These are phyloP conservation scores for Araneus ventricosus DNA, from an alignment of 1,140 invertebrate species.

Conservation along the genomic window DNA sequence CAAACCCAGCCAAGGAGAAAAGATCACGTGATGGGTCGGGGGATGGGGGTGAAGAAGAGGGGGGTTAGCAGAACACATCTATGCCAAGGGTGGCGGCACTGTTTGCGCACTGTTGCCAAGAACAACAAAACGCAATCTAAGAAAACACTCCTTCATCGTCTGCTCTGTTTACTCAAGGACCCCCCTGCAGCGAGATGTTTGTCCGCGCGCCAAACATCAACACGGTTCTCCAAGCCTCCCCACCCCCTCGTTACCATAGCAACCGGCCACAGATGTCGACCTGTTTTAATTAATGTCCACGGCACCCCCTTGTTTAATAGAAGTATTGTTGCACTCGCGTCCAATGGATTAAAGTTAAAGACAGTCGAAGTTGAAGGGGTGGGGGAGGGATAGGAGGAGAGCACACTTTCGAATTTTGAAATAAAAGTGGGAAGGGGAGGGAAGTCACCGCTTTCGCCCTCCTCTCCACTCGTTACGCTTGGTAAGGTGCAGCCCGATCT, in stretches of 20 bases:
- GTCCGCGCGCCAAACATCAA: slow-evolving; percentile 75
- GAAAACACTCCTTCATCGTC: slow-evolving; percentile 75
- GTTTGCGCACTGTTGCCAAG: slow-evolving; percentile 75
- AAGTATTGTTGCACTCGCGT: slow-evolving; percentile 71
- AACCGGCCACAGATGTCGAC: slow-evolving; percentile 75
- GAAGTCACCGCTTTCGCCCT: neutral
- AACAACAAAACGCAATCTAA: slow-evolving; percentile 76
- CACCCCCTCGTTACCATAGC: slow-evolving; percentile 64
- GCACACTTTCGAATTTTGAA: slow-evolving; percentile 68
- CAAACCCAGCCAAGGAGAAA: slow-evolving; percentile 55
- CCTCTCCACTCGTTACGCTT: slow-evolving; percentile 28
- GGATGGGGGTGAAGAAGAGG: neutral
- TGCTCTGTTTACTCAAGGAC: slow-evolving; percentile 73
- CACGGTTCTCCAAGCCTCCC: slow-evolving; percentile 34
- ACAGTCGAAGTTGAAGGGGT: slow-evolving; percentile 58
- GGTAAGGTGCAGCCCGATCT: neutral
- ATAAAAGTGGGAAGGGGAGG: slow-evolving; percentile 65
- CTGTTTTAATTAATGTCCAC: slow-evolving; percentile 76
- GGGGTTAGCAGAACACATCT: slow-evolving; percentile 68
- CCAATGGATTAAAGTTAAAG: slow-evolving; percentile 73
- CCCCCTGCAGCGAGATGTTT: slow-evolving; percentile 68
- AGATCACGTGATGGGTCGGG: slow-evolving; percentile 65
- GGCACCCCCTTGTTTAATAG: slow-evolving; percentile 71
- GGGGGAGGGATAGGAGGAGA: slow-evolving; percentile 29
- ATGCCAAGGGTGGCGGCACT: slow-evolving; percentile 52